Evolutionary conservation across 2,113 vertebrate genomes (phyloP).

Genomic region (Tapirus terrestris): DNA sequence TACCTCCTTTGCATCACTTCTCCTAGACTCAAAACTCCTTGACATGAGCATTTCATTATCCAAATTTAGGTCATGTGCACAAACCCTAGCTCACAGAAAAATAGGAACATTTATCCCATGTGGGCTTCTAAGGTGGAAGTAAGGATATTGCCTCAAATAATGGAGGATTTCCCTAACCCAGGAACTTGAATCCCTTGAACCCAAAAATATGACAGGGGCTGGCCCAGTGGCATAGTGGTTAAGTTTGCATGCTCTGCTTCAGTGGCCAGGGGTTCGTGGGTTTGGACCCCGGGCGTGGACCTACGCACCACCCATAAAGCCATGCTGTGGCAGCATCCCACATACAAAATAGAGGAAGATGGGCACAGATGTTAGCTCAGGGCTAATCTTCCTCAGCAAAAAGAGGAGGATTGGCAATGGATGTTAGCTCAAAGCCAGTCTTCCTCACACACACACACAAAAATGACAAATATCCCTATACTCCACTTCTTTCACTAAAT

Average conservation of each 20-base stretch:
- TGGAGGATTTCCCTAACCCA: not conserved
- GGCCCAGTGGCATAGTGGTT: no score
- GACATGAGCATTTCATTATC: not conserved
- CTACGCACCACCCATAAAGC: no score
- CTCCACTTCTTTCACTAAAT: not conserved
- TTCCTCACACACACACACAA: no score
- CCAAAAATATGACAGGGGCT: not conserved
- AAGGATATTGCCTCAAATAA: slow-evolving; percentile 5
- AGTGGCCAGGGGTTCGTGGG: no score
- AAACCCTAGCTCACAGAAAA: not conserved
- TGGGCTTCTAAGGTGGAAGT: not conserved
- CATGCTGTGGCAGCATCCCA: no score
- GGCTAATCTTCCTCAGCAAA: no score
- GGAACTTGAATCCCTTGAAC: not conserved
- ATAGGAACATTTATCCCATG: not conserved
- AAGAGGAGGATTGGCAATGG: no score
- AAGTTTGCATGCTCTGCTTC: no score
- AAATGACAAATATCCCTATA: not conserved
- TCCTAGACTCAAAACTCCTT: not conserved
- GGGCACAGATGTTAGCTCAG: no score
- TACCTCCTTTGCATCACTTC: not conserved
- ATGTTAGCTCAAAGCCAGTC: no score
- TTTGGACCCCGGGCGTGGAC: no score
- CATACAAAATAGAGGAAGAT: no score
- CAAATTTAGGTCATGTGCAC: not conserved